Evolutionary conservation across 1,140 invertebrate species (phyloP), one percentile per base, ranked within the genome.

Genomic region (Liolophura sinensis): DNA sequence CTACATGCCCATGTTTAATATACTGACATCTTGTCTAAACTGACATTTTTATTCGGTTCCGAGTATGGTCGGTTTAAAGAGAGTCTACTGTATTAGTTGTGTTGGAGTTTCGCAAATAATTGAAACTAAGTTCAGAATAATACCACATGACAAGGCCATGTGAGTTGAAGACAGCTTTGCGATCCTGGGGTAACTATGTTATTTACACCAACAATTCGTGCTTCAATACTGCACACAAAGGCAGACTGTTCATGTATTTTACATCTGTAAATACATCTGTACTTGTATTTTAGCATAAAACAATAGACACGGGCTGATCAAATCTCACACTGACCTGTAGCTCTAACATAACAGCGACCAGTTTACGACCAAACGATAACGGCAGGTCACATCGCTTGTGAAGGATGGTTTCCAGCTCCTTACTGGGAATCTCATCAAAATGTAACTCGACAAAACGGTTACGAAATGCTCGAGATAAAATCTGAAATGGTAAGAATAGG

Each of bases 371-470:
- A 82, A 97, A 96, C 0, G 92, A 92, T 4, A 88, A 83, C 5
- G 97, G 92, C 76, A 99, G 90, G 14, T 90, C 87, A 85, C 96
- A 99, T 70, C 95, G 87, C 76, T 93, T 86, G 78, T 97, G 91
- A 16, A 99, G 87, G 82, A 99, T 99, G 16, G 86, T 89, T 83
- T 95, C 91, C 49, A 99, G 83, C 80, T 99, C 97, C 0, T 84
- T 77, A 48, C 91, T 85, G 0, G 97, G 97, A 78, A 99, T 96
- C 79, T 97, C 94, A 80, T 95, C 92, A 83, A 99, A 99, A 83
- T 99, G 96, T 7, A 99, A 85, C 77, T 99, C 96, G 50, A 99
- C 92, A 84, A 99, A 99, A 69, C 98, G 88, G 84, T 99, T 99
- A 75, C 96, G 90, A 76, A 99, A 99, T 0, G 97, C 97, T 75